Base-by-base conservation (phyloP, 2,113 vertebrate species). In the Gobius niger region DNA sequence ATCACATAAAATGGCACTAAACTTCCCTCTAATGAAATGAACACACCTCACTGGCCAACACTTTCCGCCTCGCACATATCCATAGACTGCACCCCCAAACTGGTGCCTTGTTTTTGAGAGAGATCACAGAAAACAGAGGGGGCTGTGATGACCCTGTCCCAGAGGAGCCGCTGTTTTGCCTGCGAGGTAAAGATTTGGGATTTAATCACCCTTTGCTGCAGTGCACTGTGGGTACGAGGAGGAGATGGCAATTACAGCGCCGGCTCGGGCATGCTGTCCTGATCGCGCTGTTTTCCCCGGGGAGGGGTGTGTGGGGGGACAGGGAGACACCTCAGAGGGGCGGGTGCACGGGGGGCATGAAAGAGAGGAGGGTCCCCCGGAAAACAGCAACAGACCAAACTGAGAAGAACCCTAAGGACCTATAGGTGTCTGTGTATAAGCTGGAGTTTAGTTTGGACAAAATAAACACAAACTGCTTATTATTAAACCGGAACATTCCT, bases 201-300 rank as follows among this genome's bases (percentile, higher is more conserved):
- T 91, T 91, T 92, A 92, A 92, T 93, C 90, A 92, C 82, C 62
- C 82, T 41, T 80, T 84, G 84, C 83, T 65, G 61, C 77, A 60
- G 81, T 77, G 70, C 82, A 77, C 76, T 72, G 49, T 83, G 82
- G 70, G 80, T 65, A 85, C 82, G 70, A 84, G 82, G 79, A 86
- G 88, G 86, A 91, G 90, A 88, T 87, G 82, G 91, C 91, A 93
- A 93, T 93, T 93, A 93, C 88, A 89, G 82, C 75, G 76, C 86
- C 83, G 65, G 52, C 81, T 67, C 78, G 54, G 80, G 77, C 86
- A 90, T 87, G 88, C 88, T 83, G 85, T 90, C 88, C 88, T 89
- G 85, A 66, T 80, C 82, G 82, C 87, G 91, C 84, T 85, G 80
- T 76, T 69, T 77, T 82, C 88, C 91, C 88, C 2, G 67, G 80